Evolutionary conservation across 1,140 invertebrate species (phyloP), one percentile per base, ranked within the genome.

Genomic region (Drosophila ficusphila): DNA sequence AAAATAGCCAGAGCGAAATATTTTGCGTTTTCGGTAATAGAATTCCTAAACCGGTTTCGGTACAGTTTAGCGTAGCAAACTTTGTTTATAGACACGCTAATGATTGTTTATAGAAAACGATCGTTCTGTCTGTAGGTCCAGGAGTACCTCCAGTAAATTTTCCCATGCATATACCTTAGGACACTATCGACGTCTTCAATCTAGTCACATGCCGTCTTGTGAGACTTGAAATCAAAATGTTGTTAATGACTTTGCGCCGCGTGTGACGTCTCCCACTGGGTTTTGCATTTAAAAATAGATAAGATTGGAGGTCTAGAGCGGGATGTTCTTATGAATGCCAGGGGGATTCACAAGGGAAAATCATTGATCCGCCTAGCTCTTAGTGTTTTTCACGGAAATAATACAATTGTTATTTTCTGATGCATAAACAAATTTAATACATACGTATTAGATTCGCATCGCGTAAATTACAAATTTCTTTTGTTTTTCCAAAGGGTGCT

Each of bases 211-310:
- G 79, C 29, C 42, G 47, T 21, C 56, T 49, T 48, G 9, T 41
- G 52, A 4, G 58, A 19, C 2, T 57, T 11, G 14, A 51, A 52
- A 54, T 65, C 71, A 71, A 70, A 12, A 56, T 67, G 60, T 34
- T 76, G 51, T 65, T 76, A 68, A 72, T 81, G 72, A 41, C 65
- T 72, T 62, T 73, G 51, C 78, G 74, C 79, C 58, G 72, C 78
- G 58, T 72, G 77, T 51, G 72, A 73, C 49, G 64, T 54, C 60
- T 69, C 74, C 74, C 34, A 64, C 65, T 73, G 41, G 23, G 68
- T 16, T 58, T 67, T 23, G 33, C 31, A 23, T 53, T 57, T 68
- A 68, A 62, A 82, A 81, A 82, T 81, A 81, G 47, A 77, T 39
- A 76, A 34, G 44, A 58, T 52, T 52, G 11, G 21, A 31, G 19